These are phyloP conservation scores for Drosophila auraria DNA, from an alignment of 1,140 invertebrate species.

Conservation along the genomic window DNA sequence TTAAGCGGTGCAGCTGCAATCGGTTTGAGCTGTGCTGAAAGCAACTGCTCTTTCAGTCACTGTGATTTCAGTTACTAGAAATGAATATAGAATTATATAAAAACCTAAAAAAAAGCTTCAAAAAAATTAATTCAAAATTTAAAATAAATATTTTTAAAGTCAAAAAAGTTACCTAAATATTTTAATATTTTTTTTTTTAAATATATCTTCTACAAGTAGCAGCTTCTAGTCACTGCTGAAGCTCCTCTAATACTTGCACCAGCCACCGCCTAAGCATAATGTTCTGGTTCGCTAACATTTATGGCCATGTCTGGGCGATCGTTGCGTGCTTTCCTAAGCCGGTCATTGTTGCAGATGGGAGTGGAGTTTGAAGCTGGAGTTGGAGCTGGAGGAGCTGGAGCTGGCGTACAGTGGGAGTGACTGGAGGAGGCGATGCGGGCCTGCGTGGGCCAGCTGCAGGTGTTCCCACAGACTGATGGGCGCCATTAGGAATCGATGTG, in stretches of 20 bases:
- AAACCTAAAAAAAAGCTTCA: not conserved
- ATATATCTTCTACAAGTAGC: not conserved
- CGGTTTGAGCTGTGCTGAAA: constrained; percentile 1
- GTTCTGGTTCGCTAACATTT: constrained; percentile 53
- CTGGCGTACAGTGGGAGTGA: constrained; percentile 26
- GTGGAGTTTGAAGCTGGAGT: constrained; percentile 4
- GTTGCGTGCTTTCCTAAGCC: constrained; percentile 20
- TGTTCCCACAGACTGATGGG: constrained; percentile 75
- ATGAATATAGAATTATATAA: not conserved
- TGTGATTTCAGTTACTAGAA: not conserved
- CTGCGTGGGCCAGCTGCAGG: constrained; percentile 70
- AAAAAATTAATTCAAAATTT: not conserved
- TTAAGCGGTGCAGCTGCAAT: constrained; percentile 53
- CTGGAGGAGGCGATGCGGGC: constrained; percentile 10
- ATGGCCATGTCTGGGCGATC: constrained; percentile 47
- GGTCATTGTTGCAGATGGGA: constrained; percentile 19
- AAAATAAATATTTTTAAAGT: not conserved
- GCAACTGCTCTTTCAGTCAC: not conserved
- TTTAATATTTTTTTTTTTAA: not conserved
- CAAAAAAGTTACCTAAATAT: too few species aligned
- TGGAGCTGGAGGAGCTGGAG: too few species aligned
- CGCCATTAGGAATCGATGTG: constrained; percentile 64
- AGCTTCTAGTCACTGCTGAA: not conserved
- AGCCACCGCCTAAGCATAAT: constrained; percentile 24
- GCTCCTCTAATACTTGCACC: constrained; percentile 16